Evolutionary conservation across 2,797 vertebrate species (phyloP).

Genomic region (Coranthus polyacanthus): DNA sequence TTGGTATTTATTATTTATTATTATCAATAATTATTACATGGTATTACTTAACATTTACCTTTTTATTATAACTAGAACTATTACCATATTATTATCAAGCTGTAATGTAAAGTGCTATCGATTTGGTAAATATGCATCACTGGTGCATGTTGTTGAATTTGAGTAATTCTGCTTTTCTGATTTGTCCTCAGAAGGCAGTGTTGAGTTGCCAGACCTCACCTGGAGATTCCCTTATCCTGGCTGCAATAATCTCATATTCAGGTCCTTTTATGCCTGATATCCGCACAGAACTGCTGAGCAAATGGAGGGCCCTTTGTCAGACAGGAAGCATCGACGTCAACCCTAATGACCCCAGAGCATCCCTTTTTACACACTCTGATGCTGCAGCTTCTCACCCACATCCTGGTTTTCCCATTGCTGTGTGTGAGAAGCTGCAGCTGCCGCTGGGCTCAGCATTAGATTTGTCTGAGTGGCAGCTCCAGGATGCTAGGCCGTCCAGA

Average conservation of each 20-base stretch:
- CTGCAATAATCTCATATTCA: conserved; percentile 85
- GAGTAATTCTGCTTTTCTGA: no score
- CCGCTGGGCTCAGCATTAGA: conserved; percentile 72
- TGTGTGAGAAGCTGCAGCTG: conserved; percentile 67
- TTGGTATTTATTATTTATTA: no score
- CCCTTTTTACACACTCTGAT: conserved; percentile 51
- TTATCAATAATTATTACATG: no score
- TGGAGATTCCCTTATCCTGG: conserved; percentile 86
- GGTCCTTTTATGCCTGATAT: conserved; percentile 84
- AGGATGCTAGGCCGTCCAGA: conserved; percentile 56
- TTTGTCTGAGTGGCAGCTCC: conserved; percentile 54
- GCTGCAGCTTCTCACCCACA: conserved; percentile 13
- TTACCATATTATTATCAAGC: no score
- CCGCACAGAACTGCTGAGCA: conserved; percentile 83
- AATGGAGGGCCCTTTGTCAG: conserved; percentile 85
- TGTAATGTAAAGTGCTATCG: no score
- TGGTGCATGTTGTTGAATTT: no score
- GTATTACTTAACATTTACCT: no score
- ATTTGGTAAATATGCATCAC: no score
- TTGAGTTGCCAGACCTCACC: conserved; percentile 46
- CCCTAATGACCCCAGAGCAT: conserved; percentile 76
- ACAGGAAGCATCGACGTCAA: conserved; percentile 75
- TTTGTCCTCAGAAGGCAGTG: conserved; percentile 67
- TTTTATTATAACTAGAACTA: no score
- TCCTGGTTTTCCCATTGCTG: conserved; percentile 66